A percentile compares a stretch with the other conserved stretches of the same genome.
Evolutionary conservation across 1,140 invertebrate species (phyloP).

Genomic region (Drosophila setifemur): DNA sequence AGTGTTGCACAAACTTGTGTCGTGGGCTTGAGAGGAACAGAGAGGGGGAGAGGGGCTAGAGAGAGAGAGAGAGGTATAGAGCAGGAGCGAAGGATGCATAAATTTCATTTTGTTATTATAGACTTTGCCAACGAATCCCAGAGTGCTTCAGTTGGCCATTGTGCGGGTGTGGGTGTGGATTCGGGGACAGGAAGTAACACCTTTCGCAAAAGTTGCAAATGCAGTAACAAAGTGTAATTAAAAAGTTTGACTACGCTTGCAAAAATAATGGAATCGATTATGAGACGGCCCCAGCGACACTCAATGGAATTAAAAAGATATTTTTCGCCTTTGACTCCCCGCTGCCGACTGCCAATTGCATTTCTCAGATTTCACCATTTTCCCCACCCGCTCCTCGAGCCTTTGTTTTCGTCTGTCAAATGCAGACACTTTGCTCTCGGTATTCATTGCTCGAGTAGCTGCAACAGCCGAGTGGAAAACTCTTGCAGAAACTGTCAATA

Average conservation of each 20-base stretch:
- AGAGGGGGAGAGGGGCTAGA: background rate
- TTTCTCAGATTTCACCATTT: constrained; percentile 9
- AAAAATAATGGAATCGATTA: constrained; percentile 75
- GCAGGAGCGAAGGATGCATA: constrained; percentile 48
- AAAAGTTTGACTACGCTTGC: constrained; percentile 62
- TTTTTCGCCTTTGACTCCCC: constrained; percentile 34
- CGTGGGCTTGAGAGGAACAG: constrained; percentile 34
- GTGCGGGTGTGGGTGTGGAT: constrained; percentile 4
- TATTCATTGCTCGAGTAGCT: constrained; percentile 43
- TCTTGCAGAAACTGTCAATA: constrained; percentile 66
- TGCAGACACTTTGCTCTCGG: constrained; percentile 41
- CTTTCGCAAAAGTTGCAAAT: constrained; percentile 58
- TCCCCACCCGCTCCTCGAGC: background rate
- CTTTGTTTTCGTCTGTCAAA: constrained; percentile 67
- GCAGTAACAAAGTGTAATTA: constrained; percentile 70
- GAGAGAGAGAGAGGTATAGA: background rate
- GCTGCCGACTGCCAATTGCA: constrained; percentile 53
- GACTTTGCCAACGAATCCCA: constrained; percentile 34
- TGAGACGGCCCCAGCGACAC: constrained; percentile 44
- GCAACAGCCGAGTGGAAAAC: constrained; percentile 31
- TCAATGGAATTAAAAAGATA: constrained; percentile 62
- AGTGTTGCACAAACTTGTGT: constrained; percentile 75
- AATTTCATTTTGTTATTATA: constrained; percentile 72
- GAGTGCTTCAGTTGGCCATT: constrained; percentile 25
- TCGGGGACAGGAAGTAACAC: constrained; percentile 40